Evolutionary conservation across 2,888 invertebrate species (phyloP), one percentile per base, ranked within the genome.

Genomic region (Blastobasis adustella): DNA sequence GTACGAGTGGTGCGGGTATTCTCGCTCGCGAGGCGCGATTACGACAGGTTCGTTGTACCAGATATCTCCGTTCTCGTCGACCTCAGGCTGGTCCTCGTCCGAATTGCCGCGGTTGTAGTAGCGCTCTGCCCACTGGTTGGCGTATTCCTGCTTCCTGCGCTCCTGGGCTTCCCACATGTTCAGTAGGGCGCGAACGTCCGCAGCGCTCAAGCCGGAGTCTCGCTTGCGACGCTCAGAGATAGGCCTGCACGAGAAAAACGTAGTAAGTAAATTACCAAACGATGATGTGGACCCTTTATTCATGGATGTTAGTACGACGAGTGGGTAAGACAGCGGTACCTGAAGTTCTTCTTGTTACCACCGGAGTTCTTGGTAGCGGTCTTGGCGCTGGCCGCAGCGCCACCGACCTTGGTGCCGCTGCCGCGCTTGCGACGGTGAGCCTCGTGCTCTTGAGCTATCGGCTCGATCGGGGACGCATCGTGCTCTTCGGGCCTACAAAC

Each of bases 91-190:
- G 9, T 89, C 89, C n/a, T 88, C 86, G 43, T 89, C 89, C 6
- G 76, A 69, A 56, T 77, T 81, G 40, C 77, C 76, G 9, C 77
- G 76, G 52, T 84, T 82, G 55, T 82, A 83, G 63, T 86, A 87
- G 56, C 67, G 77, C 54, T 85, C 76, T 6, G 78, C 69, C 79
- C 82, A 80, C 69, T 79, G 85, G 73, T 85, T 85, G 46, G 83
- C 73, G 62, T 84, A 76, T 58, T 90, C 73, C 54, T 89, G 88
- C 62, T 89, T 90, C 54, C 89, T 87, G 53, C 87, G 84, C 58
- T 90, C 90, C 61, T 91, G 90, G 54, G 89, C 90, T 69, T 92
- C 91, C 90, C 91, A 91, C 43, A 92, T 71, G 49, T 90, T 90
- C 23, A 92, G 77, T 5, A 92, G 79, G 47, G 91, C 89, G 51